Evolutionary conservation across 2,113 vertebrate species (phyloP).

Genomic region (Mormoops blainvillei): DNA sequence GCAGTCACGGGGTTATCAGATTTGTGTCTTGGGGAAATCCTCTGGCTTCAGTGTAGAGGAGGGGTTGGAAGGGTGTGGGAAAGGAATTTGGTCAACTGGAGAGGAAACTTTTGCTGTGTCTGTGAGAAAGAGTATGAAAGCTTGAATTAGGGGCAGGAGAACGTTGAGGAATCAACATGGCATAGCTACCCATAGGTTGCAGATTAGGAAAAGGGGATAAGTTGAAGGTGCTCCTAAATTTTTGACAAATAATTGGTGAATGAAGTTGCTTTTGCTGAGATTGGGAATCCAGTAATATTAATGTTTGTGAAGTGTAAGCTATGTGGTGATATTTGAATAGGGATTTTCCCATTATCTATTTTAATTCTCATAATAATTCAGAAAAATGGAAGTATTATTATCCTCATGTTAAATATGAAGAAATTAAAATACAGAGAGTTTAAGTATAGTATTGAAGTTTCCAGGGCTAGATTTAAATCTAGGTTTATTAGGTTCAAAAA

Average conservation of each 20-base stretch:
- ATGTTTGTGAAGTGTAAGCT: neutral
- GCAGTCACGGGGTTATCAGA: neutral
- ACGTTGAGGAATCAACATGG: neutral
- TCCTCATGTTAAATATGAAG: neutral
- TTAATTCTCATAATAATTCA: neutral
- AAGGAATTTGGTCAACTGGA: neutral
- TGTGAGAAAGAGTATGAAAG: neutral
- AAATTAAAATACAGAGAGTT: neutral
- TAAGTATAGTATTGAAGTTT: neutral
- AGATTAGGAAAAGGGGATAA: neutral
- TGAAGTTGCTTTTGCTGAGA: neutral
- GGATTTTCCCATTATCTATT: neutral
- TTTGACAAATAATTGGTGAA: neutral
- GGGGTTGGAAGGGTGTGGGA: neutral
- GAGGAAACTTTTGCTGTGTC: neutral
- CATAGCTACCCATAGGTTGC: neutral
- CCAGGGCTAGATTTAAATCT: neutral
- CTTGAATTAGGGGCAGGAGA: neutral
- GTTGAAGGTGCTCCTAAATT: neutral
- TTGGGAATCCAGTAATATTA: neutral
- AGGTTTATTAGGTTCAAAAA: conserved; percentile 11
- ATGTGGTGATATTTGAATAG: neutral
- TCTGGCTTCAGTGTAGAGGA: neutral
- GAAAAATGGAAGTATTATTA: neutral
- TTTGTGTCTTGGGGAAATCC: neutral